Conservation (phyloP, 2,797 vertebrate species). For the Crocidura indochinensis region DNA sequence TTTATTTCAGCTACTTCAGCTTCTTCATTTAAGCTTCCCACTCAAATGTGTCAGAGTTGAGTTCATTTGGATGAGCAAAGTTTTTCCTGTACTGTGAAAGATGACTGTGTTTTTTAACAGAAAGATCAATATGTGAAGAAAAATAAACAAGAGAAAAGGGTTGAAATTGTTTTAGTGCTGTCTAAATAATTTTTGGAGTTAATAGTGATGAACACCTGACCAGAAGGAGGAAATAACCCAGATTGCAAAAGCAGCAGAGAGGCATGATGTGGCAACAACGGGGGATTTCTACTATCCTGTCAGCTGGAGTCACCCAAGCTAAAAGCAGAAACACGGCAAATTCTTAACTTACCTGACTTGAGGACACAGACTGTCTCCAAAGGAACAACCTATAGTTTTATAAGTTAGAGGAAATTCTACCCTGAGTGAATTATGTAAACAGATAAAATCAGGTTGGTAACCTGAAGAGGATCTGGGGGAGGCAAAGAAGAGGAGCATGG, state of each 20-base stretch:
- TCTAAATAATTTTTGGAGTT: conserved; percentile 39
- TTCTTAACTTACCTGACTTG: conserved; percentile 54
- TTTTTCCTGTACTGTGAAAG: not conserved
- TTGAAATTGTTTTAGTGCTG: conserved; percentile 38
- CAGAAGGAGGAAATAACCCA: conserved; percentile 72
- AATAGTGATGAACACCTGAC: conserved; percentile 53
- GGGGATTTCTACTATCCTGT: conserved; percentile 71
- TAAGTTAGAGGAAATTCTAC: not conserved
- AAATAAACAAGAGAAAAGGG: not conserved
- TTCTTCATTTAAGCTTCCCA: not conserved
- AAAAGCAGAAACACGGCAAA: conserved; percentile 55
- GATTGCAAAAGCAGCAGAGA: conserved; percentile 55
- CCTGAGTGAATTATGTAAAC: not conserved
- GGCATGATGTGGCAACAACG: not conserved
- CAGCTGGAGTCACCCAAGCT: conserved; percentile 42
- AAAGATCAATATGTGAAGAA: conserved; percentile 17
- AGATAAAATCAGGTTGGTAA: conserved; percentile 17
- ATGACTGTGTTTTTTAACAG: not conserved
- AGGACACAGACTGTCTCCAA: not conserved
- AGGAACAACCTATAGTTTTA: not conserved
- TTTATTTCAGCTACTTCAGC: not conserved
- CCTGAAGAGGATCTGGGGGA: not conserved
- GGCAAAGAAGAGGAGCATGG: not conserved
- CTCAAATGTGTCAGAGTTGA: not conserved
- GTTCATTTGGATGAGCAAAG: conserved; percentile 10